A percentile compares a stretch with the other conserved stretches of the same genome.
Conservation (phyloP, 2,113 vertebrate species). For the Tonatia bakeri region DNA sequence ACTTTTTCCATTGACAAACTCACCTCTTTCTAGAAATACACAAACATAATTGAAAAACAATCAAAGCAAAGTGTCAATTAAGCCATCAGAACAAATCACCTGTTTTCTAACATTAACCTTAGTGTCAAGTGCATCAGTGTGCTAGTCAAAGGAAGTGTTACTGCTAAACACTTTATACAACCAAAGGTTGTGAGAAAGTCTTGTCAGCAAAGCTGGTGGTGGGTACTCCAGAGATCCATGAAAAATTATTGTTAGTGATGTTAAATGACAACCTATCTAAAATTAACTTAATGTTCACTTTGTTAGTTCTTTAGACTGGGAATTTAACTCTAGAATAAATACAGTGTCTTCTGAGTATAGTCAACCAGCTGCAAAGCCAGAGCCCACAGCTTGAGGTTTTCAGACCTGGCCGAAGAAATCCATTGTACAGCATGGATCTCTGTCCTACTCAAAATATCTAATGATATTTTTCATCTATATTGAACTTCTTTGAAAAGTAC, state of each 20-base stretch:
- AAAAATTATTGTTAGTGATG: conserved; percentile 9
- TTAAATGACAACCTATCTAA: not conserved
- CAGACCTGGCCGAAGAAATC: conserved; percentile 43
- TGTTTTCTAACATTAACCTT: conserved; percentile 35
- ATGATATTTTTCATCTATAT: conserved; percentile 78
- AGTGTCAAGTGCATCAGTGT: not conserved
- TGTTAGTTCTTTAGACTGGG: conserved; percentile 2
- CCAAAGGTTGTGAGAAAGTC: not conserved
- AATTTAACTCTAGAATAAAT: conserved; percentile 23
- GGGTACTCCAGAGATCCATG: not conserved
- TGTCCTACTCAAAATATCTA: conserved; percentile 79
- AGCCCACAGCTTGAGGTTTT: conserved; percentile 28
- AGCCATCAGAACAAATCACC: conserved; percentile 12
- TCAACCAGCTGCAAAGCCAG: conserved; percentile 21
- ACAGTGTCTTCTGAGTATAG: not conserved
- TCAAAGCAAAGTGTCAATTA: not conserved
- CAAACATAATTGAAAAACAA: conserved; percentile 35
- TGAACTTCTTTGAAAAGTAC: conserved; percentile 63
- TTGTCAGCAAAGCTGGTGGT: not conserved
- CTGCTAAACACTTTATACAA: not conserved
- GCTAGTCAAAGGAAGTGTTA: not conserved
- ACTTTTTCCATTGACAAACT: not conserved
- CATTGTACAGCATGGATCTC: conserved; percentile 41
- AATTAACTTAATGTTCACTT: not conserved
- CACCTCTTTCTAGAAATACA: conserved; percentile 5